Conservation (phyloP, 2,113 vertebrate genomes). For the Ophthalmolycus amberensis region DNA sequence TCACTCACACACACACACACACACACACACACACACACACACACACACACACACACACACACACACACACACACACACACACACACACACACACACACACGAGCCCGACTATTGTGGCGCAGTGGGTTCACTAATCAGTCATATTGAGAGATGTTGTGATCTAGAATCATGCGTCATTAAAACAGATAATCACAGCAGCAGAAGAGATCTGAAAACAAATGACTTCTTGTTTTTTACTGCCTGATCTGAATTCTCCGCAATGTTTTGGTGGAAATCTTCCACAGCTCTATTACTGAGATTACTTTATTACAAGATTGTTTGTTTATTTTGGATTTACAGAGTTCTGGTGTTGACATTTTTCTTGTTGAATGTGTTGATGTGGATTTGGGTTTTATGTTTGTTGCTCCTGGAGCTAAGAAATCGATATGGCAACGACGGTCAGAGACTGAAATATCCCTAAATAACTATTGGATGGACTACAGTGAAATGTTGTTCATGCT, state of each 20-base stretch:
- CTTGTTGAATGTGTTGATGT: background rate
- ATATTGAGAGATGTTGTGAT: background rate
- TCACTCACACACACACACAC: background rate
- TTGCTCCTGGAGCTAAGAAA: too few species aligned
- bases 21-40: slow-evolving; percentile 5
- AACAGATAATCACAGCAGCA: background rate
- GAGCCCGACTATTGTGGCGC: background rate
- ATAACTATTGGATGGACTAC: too few species aligned
- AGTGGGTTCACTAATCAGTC: slow-evolving; percentile 24
- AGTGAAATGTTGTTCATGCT: too few species aligned
- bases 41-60: slow-evolving; percentile 2
- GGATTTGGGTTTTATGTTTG: background rate
- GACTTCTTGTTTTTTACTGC: too few species aligned
- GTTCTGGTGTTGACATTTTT: background rate
- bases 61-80: slow-evolving; percentile 8
- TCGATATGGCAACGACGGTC: too few species aligned
- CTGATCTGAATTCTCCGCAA: too few species aligned
- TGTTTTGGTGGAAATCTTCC: background rate
- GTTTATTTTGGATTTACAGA: background rate
- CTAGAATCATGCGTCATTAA: background rate
- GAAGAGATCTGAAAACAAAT: background rate
- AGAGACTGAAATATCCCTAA: too few species aligned
- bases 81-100: background rate
- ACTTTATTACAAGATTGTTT: too few species aligned
- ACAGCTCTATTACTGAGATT: too few species aligned